These are phyloP conservation scores for Denticeps clupeoides DNA, from an alignment of 2,797 vertebrate genomes.

Conservation along the genomic window DNA sequence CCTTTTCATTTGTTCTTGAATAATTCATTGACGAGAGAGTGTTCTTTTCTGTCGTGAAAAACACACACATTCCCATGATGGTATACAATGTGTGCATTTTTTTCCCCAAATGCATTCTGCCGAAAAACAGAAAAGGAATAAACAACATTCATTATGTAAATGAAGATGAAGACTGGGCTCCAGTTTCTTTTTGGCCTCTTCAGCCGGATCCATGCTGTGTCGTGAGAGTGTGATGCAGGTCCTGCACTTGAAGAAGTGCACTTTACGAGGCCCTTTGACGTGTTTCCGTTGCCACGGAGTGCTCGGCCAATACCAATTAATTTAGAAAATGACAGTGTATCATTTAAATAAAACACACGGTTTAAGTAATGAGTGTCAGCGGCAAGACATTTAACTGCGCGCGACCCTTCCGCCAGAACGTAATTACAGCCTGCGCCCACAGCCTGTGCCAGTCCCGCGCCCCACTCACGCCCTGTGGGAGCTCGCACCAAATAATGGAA, in stretches of 20 bases:
- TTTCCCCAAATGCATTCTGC: background rate
- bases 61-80: background rate
- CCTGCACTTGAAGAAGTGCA: too few species aligned
- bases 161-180: too few species aligned
- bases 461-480: conserved; percentile 42
- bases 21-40: background rate
- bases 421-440: conserved; percentile 49
- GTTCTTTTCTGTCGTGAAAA: background rate
- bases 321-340: conserved; percentile 45
- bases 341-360: conserved; percentile 44
- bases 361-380: conserved; percentile 46
- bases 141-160: background rate
- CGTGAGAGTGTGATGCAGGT: too few species aligned
- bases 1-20: conserved; percentile 5
- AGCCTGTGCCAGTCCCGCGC: conserved; percentile 39
- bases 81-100: conserved; percentile 24
- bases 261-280: too few species aligned
- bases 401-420: conserved; percentile 51
- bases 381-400: conserved; percentile 49
- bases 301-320: conserved; percentile 47
- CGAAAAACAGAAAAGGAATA: conserved; percentile 1
- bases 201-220: too few species aligned
- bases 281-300: conserved; percentile 35
- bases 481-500: conserved; percentile 48
- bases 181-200: too few species aligned